Evolutionary conservation across 2,888 invertebrate genomes (phyloP), one percentile per base, ranked within the genome.

Genomic region (Agrilus cyanescens): DNA sequence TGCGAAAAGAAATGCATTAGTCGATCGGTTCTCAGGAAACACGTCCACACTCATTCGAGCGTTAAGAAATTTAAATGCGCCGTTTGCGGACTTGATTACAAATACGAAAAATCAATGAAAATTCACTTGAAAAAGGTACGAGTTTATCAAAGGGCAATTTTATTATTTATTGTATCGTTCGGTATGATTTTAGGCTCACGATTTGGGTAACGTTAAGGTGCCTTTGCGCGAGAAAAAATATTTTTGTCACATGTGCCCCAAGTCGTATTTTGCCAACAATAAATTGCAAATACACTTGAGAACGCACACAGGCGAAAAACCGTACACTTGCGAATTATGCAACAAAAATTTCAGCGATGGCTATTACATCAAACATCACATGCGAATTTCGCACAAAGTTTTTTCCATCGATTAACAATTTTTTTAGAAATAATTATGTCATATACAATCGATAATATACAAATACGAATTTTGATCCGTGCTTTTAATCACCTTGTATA

Each of bases 81-180:
- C 29, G 65, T 73, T 46, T 76, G 76, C 51, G 61, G 63, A 34
- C 65, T 66, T 40, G 73, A 73, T 49, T 75, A 75, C 54, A 70
- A 68, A 49, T 71, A 73, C 1, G 55, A 70, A 50, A 70, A 71
- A 3, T 51, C 65, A 1, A 70, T 70, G 51, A 65, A 70, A 13
- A 68, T 72, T 48, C 76, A 76, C 51, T 71, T 74, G 58, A 70
- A 65, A 32, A 69, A 70, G 25, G 25, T 25, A 25, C 25, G 2
- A 2, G 4, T 10, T 25, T 25, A 25, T 25, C 7, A 2, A 5
- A n/a, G 6, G 20, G 7, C 7, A 20, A 20, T 20, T 20, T 20
- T 7, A 25, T 10, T 25, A 2, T 25, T 2, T 10, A 25, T 10
- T 25, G 7, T 20, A 20, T 20, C 6, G n/a, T n/a, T 5, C 8